Percentiles rank a stretch among this genome's conserved stretches.
Evolutionary conservation across 1,140 invertebrate genomes (phyloP).

Genomic region (Sitobion miscanthi): DNA sequence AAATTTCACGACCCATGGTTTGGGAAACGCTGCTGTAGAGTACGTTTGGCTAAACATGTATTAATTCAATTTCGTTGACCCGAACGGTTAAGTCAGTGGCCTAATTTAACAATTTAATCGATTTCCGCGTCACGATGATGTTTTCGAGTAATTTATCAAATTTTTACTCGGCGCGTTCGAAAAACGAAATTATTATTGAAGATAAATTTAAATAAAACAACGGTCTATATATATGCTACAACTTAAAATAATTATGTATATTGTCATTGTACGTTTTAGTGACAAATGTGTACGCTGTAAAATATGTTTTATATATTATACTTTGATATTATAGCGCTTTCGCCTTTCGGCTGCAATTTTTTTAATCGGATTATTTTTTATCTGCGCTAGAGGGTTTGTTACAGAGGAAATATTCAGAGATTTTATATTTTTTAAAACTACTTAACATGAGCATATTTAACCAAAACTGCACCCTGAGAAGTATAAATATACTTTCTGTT

Average conservation of each 20-base stretch:
- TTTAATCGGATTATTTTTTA: neutral
- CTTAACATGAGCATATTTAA: neutral
- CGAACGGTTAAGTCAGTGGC: neutral
- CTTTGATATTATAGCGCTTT: neutral
- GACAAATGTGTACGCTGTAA: neutral
- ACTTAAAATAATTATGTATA: too few species aligned
- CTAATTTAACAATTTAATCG: neutral
- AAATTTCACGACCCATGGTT: too few species aligned
- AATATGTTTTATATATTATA: neutral
- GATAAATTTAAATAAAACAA: neutral
- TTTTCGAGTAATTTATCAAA: neutral
- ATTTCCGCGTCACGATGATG: neutral
- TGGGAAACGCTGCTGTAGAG: neutral
- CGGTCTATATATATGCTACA: neutral
- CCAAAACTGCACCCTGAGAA: neutral
- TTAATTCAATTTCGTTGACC: neutral
- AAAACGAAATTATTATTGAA: neutral
- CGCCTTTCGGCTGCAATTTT: neutral
- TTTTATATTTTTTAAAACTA: neutral
- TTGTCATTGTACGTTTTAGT: neutral
- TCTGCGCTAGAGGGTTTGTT: neutral
- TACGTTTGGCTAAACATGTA: neutral
- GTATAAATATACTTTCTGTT: neutral
- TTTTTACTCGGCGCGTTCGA: neutral
- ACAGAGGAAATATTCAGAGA: neutral